phyloP scores from a whole-genome alignment of 2,888 invertebrate species.

The Meliscaeva auricollis region DNA sequence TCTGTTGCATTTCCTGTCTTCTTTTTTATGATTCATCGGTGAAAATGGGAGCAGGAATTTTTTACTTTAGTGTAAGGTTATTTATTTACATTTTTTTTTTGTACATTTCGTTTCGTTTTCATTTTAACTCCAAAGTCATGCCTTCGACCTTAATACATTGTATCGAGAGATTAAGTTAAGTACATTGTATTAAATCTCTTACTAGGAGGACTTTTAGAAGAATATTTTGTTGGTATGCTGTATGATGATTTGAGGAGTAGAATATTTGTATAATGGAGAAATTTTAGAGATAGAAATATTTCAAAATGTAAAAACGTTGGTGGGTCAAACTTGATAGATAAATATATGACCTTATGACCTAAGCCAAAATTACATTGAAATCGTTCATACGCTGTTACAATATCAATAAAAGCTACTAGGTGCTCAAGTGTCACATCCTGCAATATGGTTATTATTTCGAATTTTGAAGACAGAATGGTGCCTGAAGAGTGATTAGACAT shows the following conservation, averaged over 20 bases:
- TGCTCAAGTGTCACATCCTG: no score
- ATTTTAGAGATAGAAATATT: no score
- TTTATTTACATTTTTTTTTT: not conserved
- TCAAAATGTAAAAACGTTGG: no score
- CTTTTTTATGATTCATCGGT: slow-evolving; percentile 40
- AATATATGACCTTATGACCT: no score
- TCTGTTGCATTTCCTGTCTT: slow-evolving; percentile 42
- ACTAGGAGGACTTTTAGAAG: not conserved
- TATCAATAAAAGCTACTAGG: no score
- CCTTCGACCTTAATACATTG: slow-evolving; percentile 43
- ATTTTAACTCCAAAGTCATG: slow-evolving; percentile 28
- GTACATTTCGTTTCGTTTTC: slow-evolving; percentile 1
- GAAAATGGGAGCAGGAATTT: slow-evolving; percentile 57
- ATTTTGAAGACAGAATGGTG: no score
- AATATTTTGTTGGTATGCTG: not conserved
- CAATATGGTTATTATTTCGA: no score
- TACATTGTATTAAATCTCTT: slow-evolving; percentile 1
- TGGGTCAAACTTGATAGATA: no score
- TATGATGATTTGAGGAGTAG: not conserved
- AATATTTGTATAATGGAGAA: no score
- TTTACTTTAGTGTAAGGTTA: slow-evolving; percentile 31
- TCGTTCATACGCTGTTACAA: no score
- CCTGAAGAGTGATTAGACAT: no score
- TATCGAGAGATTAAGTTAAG: not conserved
- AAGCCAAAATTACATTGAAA: no score